Conservation (phyloP, 2,113 vertebrate species). For the Lota lota region DNA sequence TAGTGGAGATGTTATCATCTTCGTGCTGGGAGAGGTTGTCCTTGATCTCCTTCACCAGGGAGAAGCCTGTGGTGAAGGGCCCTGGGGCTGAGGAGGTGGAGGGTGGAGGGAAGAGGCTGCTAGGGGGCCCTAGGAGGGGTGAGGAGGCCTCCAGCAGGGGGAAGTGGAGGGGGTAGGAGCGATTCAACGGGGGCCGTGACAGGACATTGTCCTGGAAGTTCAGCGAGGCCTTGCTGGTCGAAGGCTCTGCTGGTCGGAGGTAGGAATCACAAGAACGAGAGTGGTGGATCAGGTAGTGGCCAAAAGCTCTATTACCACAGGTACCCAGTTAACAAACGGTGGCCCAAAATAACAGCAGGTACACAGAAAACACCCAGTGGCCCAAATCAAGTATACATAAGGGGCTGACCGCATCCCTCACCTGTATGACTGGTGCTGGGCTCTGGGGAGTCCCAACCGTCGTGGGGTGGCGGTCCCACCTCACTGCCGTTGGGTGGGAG, state of each 20-base stretch:
- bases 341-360: not conserved
- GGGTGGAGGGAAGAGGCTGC: constrained; percentile 78
- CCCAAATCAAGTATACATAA: not conserved
- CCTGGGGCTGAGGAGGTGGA: constrained; percentile 83
- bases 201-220: constrained; percentile 85
- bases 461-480: constrained; percentile 66
- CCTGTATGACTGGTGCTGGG: constrained; percentile 83
- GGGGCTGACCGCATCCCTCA: constrained; percentile 47
- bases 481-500: constrained; percentile 76
- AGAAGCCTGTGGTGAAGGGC: constrained; percentile 77
- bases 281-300: not conserved
- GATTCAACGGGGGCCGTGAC: constrained; percentile 90
- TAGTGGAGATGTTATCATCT: constrained; percentile 99
- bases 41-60: constrained; percentile 96
- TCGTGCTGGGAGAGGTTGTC: constrained; percentile 97
- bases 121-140: constrained; percentile 53
- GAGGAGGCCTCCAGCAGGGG: constrained; percentile 81
- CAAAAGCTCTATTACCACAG: not conserved
- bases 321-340: too few relatives aligned
- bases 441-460: constrained; percentile 81
- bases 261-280: not conserved
- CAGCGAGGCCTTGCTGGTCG: constrained; percentile 84
- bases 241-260: constrained; percentile 75
- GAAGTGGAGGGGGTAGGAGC: constrained; percentile 86
- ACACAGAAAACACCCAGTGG: not conserved